Evolutionary conservation across 2,113 vertebrate genomes (phyloP), one percentile per base, ranked within the genome.

Genomic region (Anser brachyrhynchus): DNA sequence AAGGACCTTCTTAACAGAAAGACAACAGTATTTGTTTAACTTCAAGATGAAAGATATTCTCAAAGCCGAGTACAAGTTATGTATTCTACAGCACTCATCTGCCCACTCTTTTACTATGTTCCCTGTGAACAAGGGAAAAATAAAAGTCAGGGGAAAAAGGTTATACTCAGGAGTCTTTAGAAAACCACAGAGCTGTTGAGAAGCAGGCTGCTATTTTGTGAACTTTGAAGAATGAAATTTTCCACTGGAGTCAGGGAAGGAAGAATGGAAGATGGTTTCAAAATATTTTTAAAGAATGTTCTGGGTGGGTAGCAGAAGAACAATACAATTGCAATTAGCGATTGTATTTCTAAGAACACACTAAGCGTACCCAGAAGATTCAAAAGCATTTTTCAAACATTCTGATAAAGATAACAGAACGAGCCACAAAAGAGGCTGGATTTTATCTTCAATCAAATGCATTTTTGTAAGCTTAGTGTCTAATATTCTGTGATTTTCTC

Each of bases 191-290:
- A 88, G 76, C 49, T 91, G 80, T 64, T 65, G 65, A 84, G 51
- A 57, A 86, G 19, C 61, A 59, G 58, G 52, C 26, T 84, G 91
- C 52, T 70, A 55, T 90, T 90, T 51, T 43, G 43, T 89, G 89
- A 84, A 85, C 15, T 89, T 73, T 58, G 18, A 77, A 74, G 71
- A 94, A 82, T 72, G 74, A 82, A 18, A 78, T 94, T 98, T 97
- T 97, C 97, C 96, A 94, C 92, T 86, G 87, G 41, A 87, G 70
- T 94, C 87, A 96, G 77, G 31, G 9, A 31, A 71, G 37, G 51
- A 86, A 85, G 67, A 90, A 67, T 51, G 16, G 43, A 59, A 88
- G 43, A 82, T 3, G 16, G 64, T 52, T 85, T 72, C 44, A 93
- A 81, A 89, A 74, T 35, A 37, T 73, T 91, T 95, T 46, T 31